Base-by-base conservation (phyloP, 2,888 invertebrate genomes). In the Plagiodera versicolora region DNA sequence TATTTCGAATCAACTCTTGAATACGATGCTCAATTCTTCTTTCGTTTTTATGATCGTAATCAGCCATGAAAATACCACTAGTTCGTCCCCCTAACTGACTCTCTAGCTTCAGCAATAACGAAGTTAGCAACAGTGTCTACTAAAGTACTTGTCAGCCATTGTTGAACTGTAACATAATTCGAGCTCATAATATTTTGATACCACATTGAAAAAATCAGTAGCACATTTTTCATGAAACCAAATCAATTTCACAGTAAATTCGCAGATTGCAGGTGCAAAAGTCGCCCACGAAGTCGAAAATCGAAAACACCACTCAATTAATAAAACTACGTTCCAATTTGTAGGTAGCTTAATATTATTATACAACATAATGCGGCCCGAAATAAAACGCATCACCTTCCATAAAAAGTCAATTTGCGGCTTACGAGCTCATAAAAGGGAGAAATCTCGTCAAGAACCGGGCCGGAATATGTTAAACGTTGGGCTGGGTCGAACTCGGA, bases 391-490 rank as follows among this genome's bases (percentile, higher is more conserved):
- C 59, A 60, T 63, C 65, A 61, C 60, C 63, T 63, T 56, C 63
- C 68, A 69, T 71, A 70, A 71, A 71, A 71, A 70, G 69, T 67
- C 67, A 71, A 71, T 71, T 70, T 68, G 70, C 67, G 66, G 67
- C 68, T 66, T 63, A 61, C 52, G 59, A 62, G 60, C 64, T 61
- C 54, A 61, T 66, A 67, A 67, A 67, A 62, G 64, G 58, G 60
- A 67, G 62, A 60, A 63, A 63, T 58, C 66, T 70, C 60, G 61
- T 64, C 60, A 64, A 60, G 56, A 62, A 52, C 58, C 63, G 60
- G 58, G 49, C 59, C 56, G 53, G 60, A 61, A 61, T 69, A 67
- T 70, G 71, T 69, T 72, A 72, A 72, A 72, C 68, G 71, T 48
- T 72, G 72, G 72, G 72, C 63, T 64, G 69, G 67, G 68, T 66